Evolutionary conservation across 2,113 vertebrate genomes (phyloP), one percentile per base, ranked within the genome.

Genomic region (Centropristis striata): DNA sequence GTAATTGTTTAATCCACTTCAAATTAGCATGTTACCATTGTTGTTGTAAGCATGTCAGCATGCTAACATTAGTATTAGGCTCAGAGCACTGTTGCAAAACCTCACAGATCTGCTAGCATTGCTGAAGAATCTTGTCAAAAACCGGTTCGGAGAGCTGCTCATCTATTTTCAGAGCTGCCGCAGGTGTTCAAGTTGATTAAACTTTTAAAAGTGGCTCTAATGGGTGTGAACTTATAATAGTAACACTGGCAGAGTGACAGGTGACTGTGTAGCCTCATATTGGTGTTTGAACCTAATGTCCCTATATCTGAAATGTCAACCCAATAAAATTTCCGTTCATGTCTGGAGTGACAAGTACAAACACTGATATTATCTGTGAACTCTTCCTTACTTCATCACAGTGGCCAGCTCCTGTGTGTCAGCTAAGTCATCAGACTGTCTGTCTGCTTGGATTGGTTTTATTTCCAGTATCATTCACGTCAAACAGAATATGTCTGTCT

Each of bases 401-500:
- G 25, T 5, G 53, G 68, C 63, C 61, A 69, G 54, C 63, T 81
- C 69, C 57, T 55, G 50, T 68, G 75, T 88, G 86, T 88, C 81
- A 70, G 81, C 73, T 20, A 66, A 78, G 80, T 88, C 87, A 87
- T 87, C 85, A 86, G 81, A 87, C 83, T 82, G 70, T 65, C 69
- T 84, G 81, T 88, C 86, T 88, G 78, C 75, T 71, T 21, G 64
- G 60, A 70, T 71, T 54, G 70, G 44, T 66, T 91, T 86, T 83
- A 79, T 88, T 91, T 89, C 85, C 76, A 90, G 78, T 55, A 61
- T 86, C 50, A 0, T 67, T 73, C 84, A 84, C 68, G 53, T 84
- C 87, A 89, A 78, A 88, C 78, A 68, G 61, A 83, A 80, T 84
- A 59, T 68, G 81, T 83, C 86, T 88, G 91, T 86, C 91, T 92